Base-by-base conservation (phyloP, 2,797 vertebrate species). In the Hemibagrus guttatus region DNA sequence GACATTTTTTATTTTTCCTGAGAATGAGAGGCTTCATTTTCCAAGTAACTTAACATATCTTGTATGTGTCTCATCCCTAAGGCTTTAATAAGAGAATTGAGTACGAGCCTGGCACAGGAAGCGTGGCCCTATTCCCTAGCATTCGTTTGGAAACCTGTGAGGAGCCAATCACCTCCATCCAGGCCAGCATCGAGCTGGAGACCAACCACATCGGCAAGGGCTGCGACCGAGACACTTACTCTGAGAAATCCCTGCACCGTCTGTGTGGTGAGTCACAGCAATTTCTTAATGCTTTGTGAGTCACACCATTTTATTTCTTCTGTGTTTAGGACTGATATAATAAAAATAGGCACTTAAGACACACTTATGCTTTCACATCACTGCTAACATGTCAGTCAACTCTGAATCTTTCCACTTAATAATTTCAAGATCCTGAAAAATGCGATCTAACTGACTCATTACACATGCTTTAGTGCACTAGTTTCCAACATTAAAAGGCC, bases 201-300 rank as follows among this genome's bases (percentile, higher is more conserved):
- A 99, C 98, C 82, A 97, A 94, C 91, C 98, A 99, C 86, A 99
- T 99, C 4, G 98, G 98, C 75, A 99, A 99, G 91, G 98, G 98
- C 90, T 99, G 98, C 0, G 98, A 99, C 78, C 95, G 98, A 59
- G 98, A 99, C 89, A 99, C 98, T 3, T 99, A 99, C 92, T 99
- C 98, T 0, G 98, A 99, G 95, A 99, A 98, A 91, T 98, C 98
- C 8, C 95, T 99, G 46, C 98, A 99, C 93, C 96, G 96, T 87
- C 96, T 99, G n/a, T 99, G 98, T 0, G 98, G 98, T 99, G 93
- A 93, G 92, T 89, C 88, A 0, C 52, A 23, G 42, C 72, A 42
- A 68, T 35, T 82, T 14, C 11, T 82, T 82, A 52, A 68, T 82
- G 46, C 17, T 23, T 9, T 82, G 2, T 68, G 63, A 68, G 23